Percentiles rank a stretch among this genome's conserved stretches.
Conservation (phyloP, 2,797 vertebrate species). For the Astyanax mexicanus region DNA sequence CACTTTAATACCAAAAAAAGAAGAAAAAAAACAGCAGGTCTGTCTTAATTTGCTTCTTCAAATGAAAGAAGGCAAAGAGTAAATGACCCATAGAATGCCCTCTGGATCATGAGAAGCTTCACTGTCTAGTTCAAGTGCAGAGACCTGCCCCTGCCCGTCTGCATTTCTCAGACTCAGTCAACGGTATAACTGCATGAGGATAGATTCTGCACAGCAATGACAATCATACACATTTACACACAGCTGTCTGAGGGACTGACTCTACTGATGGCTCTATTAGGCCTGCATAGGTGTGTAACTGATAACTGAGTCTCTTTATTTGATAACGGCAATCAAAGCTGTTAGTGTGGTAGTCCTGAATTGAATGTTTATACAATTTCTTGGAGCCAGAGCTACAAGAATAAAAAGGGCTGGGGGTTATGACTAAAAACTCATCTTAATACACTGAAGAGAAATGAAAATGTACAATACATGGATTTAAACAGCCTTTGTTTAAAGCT, state of each 20-base stretch:
- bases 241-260: background rate
- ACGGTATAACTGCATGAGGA: slow-evolving; percentile 3
- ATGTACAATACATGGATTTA: too few species aligned
- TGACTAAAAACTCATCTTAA: too few species aligned
- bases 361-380: background rate
- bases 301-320: background rate
- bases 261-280: background rate
- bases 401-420: too few species aligned
- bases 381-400: too few species aligned
- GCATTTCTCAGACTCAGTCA: slow-evolving; percentile 12
- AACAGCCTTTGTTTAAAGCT: too few species aligned
- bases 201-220: slow-evolving; percentile 16
- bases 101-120: slow-evolving; percentile 12
- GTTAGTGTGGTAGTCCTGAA: background rate
- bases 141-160: slow-evolving; percentile 20
- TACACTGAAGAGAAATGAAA: too few species aligned
- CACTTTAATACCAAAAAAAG: too few species aligned
- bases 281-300: background rate
- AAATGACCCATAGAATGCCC: slow-evolving; percentile 1
- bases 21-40: background rate
- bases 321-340: background rate
- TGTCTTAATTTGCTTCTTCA: slow-evolving; percentile 1
- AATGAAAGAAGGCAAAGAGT: slow-evolving; percentile 6
- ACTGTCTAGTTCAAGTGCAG: slow-evolving; percentile 2
- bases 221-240: background rate